Conservation (phyloP, 2,113 vertebrate genomes). For the Lichenostomus cassidix region DNA sequence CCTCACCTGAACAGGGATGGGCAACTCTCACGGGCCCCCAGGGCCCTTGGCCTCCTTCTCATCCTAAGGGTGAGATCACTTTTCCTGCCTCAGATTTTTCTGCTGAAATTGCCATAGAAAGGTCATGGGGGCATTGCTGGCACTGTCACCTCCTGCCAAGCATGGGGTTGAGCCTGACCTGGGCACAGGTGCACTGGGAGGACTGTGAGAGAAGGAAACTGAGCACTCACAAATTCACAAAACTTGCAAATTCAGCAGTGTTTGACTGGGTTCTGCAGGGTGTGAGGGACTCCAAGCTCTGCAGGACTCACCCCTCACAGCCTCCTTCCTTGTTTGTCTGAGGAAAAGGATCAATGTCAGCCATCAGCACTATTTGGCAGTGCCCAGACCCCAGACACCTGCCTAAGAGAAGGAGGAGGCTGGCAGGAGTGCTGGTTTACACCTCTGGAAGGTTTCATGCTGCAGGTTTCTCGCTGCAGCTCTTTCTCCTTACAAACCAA, state of each 20-base stretch:
- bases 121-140: accelerated
- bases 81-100: neutral
- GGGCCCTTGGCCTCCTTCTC: neutral
- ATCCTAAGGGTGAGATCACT: accelerated
- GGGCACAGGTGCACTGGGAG: neutral
- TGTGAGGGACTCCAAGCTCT: neutral
- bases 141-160: neutral
- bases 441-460: neutral
- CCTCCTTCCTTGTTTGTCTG: neutral
- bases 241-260: accelerated
- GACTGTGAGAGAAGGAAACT: accelerated
- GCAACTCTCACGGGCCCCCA: neutral
- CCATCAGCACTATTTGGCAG: neutral
- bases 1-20: neutral
- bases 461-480: neutral
- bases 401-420: neutral
- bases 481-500: neutral
- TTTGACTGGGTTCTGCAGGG: neutral
- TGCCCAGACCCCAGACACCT: neutral
- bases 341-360: neutral
- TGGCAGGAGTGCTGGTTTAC: neutral
- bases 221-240: neutral
- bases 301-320: neutral
- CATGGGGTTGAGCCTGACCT: neutral
- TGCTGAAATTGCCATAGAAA: neutral